phyloP scores from a whole-genome alignment of 2,888 invertebrate species.

The Heliconius erato region DNA sequence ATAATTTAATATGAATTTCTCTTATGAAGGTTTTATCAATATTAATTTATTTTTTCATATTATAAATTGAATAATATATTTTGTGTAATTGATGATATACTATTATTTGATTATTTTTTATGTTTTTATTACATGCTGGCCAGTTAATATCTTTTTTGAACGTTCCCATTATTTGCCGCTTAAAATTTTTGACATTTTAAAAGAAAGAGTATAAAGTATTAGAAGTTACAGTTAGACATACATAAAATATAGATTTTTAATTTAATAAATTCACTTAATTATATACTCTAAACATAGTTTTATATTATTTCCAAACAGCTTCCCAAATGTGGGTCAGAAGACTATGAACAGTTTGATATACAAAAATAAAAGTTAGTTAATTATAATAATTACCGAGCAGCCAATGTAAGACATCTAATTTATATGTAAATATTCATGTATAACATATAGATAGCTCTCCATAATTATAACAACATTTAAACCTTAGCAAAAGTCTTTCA shows the following conservation, averaged over 20 bases:
- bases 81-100: not conserved
- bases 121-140: too few species aligned
- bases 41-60: too few species aligned
- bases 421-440: not conserved
- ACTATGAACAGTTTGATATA: not conserved
- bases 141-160: not conserved
- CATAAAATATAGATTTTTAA: not conserved
- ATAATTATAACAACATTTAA: not conserved
- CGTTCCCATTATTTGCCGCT: not conserved
- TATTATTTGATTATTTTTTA: not conserved
- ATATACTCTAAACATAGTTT: not conserved
- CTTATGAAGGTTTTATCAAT: not conserved
- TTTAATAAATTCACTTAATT: not conserved
- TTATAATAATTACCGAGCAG: not conserved
- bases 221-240: too few species aligned
- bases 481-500: not conserved
- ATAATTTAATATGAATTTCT: not conserved
- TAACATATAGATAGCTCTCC: conserved; percentile 1
- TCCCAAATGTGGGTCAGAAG: not conserved
- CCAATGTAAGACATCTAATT: conserved; percentile 11
- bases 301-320: not conserved
- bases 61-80: too few species aligned
- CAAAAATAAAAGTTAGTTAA: not conserved
- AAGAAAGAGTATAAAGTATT: too few species aligned
- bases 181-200: not conserved